These are phyloP conservation scores for Anguilla pacifica DNA, from an alignment of 2,797 vertebrate species.

Conservation along the genomic window DNA sequence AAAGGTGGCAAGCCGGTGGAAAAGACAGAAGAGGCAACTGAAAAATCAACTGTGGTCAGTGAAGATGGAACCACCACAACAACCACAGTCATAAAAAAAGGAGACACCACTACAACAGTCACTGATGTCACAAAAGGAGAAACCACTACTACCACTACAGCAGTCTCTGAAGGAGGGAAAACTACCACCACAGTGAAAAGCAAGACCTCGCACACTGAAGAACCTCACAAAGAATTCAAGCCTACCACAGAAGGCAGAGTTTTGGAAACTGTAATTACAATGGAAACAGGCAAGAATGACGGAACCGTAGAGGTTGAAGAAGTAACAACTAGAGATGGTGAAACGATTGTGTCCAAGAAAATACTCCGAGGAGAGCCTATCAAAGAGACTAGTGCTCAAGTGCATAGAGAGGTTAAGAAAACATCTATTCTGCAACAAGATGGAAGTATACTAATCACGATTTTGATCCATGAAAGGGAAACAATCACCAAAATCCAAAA, in stretches of 20 bases:
- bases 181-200: not conserved
- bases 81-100: not conserved
- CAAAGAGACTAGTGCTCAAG: not conserved
- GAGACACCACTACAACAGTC: not conserved
- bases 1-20: not conserved
- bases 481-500: not conserved
- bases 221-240: not conserved
- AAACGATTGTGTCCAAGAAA: slow-evolving; percentile 4
- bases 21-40: not conserved
- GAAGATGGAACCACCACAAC: not conserved
- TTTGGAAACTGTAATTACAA: not conserved
- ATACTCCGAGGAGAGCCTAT: not conserved
- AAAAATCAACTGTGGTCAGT: not conserved
- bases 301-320: not conserved
- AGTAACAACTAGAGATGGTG: not conserved
- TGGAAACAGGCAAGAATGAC: not conserved
- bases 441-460: not conserved
- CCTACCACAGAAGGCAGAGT: not conserved
- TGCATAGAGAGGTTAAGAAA: not conserved
- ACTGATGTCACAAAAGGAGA: not conserved
- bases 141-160: not conserved
- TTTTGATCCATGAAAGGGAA: not conserved
- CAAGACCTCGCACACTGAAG: not conserved
- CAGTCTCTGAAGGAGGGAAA: not conserved
- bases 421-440: not conserved